Percentiles rank a stretch among this genome's conserved stretches.
Evolutionary conservation across 2,113 vertebrate genomes (phyloP).

Genomic region (Regulus satrapa): DNA sequence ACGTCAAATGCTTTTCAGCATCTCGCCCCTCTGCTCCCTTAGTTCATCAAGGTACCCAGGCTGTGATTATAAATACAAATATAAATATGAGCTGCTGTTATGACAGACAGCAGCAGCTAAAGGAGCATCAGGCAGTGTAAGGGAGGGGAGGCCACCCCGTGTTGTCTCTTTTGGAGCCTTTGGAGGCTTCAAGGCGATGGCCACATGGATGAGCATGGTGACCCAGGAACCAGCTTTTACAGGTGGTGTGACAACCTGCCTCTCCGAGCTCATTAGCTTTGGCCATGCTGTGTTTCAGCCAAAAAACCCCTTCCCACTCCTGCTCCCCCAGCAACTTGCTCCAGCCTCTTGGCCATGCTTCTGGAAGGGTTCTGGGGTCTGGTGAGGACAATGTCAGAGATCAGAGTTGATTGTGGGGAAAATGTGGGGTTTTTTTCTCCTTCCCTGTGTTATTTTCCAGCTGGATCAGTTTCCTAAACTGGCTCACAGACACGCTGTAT

Average conservation of each 20-base stretch:
- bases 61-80: not conserved
- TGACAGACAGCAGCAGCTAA: not conserved
- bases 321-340: not conserved
- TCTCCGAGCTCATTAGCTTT: not conserved
- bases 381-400: not conserved
- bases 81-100: not conserved
- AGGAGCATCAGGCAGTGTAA: not conserved
- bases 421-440: not conserved
- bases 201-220: fast-evolving
- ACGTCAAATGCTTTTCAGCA: not conserved
- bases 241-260: not conserved
- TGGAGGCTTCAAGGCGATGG: not conserved
- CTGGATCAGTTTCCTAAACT: not conserved
- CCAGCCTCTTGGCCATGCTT: not conserved
- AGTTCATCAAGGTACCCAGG: not conserved
- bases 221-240: not conserved
- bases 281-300: not conserved
- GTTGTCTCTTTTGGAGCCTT: not conserved
- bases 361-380: not conserved
- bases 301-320: not conserved
- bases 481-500: fast-evolving
- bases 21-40: not conserved
- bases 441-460: not conserved
- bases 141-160: not conserved
- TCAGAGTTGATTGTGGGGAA: not conserved